A percentile compares a stretch with the other conserved stretches of the same genome.
Evolutionary conservation across 1,140 invertebrate genomes (phyloP).

Genomic region (Polypedilum pembai): DNA sequence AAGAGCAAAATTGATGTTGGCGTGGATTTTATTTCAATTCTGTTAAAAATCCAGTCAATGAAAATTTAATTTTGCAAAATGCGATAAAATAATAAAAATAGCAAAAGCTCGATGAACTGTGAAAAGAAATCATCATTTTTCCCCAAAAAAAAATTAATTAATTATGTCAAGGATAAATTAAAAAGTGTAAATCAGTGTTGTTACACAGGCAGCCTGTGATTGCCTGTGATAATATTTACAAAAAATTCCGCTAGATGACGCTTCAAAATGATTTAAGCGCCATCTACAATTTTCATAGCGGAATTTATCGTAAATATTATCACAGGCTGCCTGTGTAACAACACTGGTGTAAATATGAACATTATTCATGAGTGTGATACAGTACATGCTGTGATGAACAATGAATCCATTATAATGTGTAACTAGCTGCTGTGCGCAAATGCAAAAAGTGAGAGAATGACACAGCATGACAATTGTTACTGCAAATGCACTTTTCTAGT

Average conservation of each 20-base stretch:
- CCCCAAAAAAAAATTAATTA: neutral
- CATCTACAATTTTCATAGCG: too few relatives aligned
- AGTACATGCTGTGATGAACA: neutral
- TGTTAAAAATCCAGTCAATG: neutral
- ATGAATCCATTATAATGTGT: neutral
- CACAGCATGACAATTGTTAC: neutral
- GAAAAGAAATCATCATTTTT: neutral
- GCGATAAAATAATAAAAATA: neutral
- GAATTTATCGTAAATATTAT: too few relatives aligned
- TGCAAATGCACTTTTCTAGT: slow-evolving; percentile 10
- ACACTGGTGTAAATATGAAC: neutral
- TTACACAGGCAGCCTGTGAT: too few relatives aligned
- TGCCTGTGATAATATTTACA: neutral
- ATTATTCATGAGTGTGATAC: neutral
- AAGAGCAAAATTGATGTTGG: slow-evolving; percentile 3
- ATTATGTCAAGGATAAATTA: neutral
- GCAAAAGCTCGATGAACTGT: neutral
- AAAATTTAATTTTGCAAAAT: neutral
- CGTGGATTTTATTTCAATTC: neutral
- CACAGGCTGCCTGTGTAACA: too few relatives aligned
- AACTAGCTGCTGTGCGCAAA: neutral
- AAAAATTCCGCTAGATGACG: too few relatives aligned
- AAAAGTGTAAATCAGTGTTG: too few relatives aligned
- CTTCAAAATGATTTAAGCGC: too few relatives aligned
- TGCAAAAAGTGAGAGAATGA: neutral